A percentile compares a stretch with the other conserved stretches of the same genome.
Evolutionary conservation across 1,140 invertebrate species (phyloP).

Genomic region (Drosophila lacteicornis): DNA sequence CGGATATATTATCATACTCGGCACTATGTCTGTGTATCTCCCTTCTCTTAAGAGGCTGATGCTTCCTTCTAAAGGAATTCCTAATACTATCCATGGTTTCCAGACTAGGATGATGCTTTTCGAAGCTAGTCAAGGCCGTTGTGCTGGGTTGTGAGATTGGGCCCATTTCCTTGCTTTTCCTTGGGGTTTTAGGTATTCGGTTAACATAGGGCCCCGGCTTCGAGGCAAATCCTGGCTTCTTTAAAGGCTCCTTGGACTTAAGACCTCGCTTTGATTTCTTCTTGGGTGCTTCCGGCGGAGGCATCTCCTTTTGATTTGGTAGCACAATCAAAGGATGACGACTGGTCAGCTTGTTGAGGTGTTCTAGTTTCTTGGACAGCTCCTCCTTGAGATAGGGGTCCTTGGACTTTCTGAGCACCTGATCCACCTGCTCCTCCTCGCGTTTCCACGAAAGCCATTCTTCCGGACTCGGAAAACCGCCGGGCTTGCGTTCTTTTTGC

Average conservation of each 20-base stretch:
- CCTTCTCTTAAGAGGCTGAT: no score
- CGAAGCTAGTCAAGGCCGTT: no score
- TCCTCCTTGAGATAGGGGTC: constrained; percentile 16
- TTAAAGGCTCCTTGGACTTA: background rate
- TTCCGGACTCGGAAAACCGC: background rate
- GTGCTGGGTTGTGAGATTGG: no score
- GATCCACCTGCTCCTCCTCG: background rate
- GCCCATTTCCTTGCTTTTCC: background rate
- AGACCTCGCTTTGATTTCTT: background rate
- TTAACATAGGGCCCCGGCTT: background rate
- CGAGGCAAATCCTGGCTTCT: background rate
- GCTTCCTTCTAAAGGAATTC: no score
- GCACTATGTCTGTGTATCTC: no score
- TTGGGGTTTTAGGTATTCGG: no score
- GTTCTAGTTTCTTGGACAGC: background rate
- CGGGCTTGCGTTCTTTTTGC: background rate
- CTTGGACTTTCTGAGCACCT: background rate
- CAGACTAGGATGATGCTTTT: background rate
- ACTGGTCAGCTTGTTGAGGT: constrained; percentile 1
- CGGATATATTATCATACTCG: no score
- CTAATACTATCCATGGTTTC: no score
- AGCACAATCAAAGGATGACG: background rate
- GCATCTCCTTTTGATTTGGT: background rate
- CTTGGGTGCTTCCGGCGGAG: background rate
- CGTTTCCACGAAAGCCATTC: constrained; percentile 8